Conservation (phyloP, 2,888 invertebrate genomes). For the Holacanthella duospinosa region DNA sequence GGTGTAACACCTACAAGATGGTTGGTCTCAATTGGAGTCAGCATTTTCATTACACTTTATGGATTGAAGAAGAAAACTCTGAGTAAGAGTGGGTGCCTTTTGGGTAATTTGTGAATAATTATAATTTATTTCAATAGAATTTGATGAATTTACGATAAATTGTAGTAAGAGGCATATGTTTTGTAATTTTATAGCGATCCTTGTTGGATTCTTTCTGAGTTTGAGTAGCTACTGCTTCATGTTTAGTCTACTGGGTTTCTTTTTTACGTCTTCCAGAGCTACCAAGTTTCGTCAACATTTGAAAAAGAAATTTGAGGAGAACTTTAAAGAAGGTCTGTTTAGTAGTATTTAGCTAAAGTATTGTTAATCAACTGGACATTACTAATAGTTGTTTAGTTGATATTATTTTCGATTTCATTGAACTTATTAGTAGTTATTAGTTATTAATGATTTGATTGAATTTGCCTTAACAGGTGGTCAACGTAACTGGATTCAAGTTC, state of each 20-base stretch:
- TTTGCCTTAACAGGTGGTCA: conserved; percentile 56
- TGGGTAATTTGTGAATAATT: conserved; percentile 44
- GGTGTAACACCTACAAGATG: conserved; percentile 56
- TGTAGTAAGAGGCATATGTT: background rate
- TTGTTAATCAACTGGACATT: too few species aligned
- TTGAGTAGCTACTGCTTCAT: conserved; percentile 67
- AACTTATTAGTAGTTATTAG: background rate
- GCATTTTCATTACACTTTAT: conserved; percentile 55
- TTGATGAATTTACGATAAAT: background rate
- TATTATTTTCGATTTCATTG: background rate
- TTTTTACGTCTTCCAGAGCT: conserved; percentile 65
- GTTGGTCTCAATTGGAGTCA: conserved; percentile 54
- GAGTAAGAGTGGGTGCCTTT: conserved; percentile 57
- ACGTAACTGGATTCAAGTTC: conserved; percentile 77
- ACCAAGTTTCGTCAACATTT: conserved; percentile 60
- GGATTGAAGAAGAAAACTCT: conserved; percentile 60
- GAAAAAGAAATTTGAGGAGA: conserved; percentile 60
- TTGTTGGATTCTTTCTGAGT: conserved; percentile 65
- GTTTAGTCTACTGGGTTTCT: conserved; percentile 61
- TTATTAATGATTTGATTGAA: background rate
- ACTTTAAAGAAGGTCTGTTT: conserved; percentile 62
- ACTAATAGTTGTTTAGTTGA: background rate
- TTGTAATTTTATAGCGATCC: conserved; percentile 46
- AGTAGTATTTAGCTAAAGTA: background rate
- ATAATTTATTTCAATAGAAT: background rate